Conservation (phyloP, 2,797 vertebrate species). For the Manis javanica region DNA sequence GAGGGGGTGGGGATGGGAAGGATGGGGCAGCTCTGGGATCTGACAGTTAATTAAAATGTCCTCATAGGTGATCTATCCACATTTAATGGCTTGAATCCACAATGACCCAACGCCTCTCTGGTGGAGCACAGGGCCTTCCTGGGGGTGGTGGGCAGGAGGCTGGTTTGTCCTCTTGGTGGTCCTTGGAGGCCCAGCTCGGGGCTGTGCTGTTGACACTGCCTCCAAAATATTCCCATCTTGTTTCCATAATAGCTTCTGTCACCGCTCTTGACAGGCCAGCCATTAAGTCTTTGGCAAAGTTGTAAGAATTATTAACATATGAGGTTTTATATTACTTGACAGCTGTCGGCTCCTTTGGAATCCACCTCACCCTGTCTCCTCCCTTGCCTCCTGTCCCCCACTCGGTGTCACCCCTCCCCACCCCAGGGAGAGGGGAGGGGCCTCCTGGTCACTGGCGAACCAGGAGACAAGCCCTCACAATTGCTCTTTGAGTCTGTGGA, state of each 20-base stretch:
- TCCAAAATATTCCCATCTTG: conserved; percentile 78
- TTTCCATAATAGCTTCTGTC: conserved; percentile 84
- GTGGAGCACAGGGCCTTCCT: neutral
- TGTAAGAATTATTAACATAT: conserved; percentile 84
- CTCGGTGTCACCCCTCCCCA: neutral
- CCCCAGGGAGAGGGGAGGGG: neutral
- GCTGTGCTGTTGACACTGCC: conserved; percentile 16
- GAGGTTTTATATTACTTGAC: conserved; percentile 81
- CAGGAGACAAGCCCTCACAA: neutral
- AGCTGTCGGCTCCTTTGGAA: conserved; percentile 79
- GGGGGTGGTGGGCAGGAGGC: neutral
- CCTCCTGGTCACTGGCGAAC: neutral
- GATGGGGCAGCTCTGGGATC: conserved; percentile 48
- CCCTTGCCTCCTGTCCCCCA: neutral
- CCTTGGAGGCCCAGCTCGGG: neutral
- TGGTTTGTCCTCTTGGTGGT: conserved; percentile 33
- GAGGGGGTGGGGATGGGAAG: neutral
- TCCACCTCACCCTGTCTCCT: conserved; percentile 23
- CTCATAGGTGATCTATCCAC: conserved; percentile 71
- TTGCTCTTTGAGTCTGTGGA: neutral
- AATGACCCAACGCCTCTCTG: conserved; percentile 25
- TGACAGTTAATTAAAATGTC: conserved; percentile 80
- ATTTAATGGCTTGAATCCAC: conserved; percentile 52
- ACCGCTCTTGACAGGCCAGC: conserved; percentile 79
- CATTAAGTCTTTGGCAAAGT: conserved; percentile 85